Base-by-base conservation (phyloP, 2,113 vertebrate species). In the Callocephalon fimbriatum region DNA sequence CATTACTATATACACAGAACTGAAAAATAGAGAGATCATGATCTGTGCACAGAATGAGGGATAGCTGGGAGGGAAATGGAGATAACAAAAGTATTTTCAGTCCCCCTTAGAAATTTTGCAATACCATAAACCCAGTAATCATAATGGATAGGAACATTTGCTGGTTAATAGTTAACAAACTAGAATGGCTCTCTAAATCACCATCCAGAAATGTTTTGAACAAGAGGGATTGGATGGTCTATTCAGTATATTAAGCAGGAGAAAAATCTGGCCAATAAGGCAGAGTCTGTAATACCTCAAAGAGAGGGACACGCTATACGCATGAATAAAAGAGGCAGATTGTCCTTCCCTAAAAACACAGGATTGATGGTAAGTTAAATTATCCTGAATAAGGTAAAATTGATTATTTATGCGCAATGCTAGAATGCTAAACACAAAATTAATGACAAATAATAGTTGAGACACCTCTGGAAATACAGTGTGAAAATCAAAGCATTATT, bases 141-240 rank as follows among this genome's bases (percentile, higher is more conserved):
- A 58, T 96, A 92, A 97, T 78, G 94, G 93, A 95, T 97, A 91
- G 97, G 81, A 96, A 95, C 97, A 97, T 98, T 95, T 97, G 78
- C 93, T 93, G 79, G 97, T 98, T 98, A 97, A 98, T 95, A 93
- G 94, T 96, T 98, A 96, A 98, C 97, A 86, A 84, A 83, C 72
- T 86, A 97, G 93, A 97, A 93, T 83, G 77, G 92, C 94, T 92
- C 88, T 95, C 58, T 86, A 95, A 95, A 93, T 95, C 96, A 96
- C 93, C 94, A 87, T 71, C 82, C 68, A 91, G 93, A 95, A 65
- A 61, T 91, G 72, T 88, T 91, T 95, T 92, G 77, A 83, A 96
- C 93, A 86, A 93, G 77, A 88, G 86, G 88, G 96, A 95, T 66
- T 96, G 96, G 88, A 90, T 91, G 56, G 35, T 61, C 87, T 72